A percentile compares a stretch with the other conserved stretches of the same genome.
Conservation (phyloP, 2,888 invertebrate genomes). For the Aleiodes testaceus region DNA sequence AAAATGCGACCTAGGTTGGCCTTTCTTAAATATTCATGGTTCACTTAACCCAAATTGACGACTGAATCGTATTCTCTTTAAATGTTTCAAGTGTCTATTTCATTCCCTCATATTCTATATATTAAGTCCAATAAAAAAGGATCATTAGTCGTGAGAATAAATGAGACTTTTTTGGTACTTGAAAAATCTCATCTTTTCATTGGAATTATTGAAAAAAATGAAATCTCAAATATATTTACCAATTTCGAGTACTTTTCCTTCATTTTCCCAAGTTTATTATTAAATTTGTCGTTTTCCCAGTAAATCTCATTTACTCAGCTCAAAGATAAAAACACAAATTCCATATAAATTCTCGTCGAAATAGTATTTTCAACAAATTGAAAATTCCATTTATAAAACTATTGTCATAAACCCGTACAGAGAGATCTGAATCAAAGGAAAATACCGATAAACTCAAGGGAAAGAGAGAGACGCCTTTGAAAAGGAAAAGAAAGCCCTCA, state of each 20-base stretch:
- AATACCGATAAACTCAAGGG: constrained; percentile 14
- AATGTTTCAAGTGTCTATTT: constrained; percentile 29
- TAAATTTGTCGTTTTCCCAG: too few species aligned
- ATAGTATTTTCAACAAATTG: constrained; percentile 9
- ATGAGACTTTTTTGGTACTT: too few species aligned
- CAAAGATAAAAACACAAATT: background rate
- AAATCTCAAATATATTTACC: too few species aligned
- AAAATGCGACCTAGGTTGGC: constrained; percentile 22
- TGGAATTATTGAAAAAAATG: too few species aligned
- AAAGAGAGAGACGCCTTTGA: background rate
- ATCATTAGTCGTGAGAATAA: background rate
- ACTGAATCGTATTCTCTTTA: constrained; percentile 19
- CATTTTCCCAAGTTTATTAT: too few species aligned
- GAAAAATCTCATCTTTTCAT: too few species aligned
- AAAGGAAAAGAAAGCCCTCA: background rate
- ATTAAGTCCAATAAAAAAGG: background rate
- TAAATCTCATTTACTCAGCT: too few species aligned
- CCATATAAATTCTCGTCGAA: background rate
- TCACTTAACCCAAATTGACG: constrained; percentile 42
- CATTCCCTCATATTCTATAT: background rate
- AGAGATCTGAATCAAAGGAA: constrained; percentile 16
- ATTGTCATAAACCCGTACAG: background rate
- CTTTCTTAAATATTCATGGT: constrained; percentile 41
- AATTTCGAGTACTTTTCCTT: too few species aligned
- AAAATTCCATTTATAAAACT: constrained; percentile 2